Base-by-base conservation (phyloP, 2,888 invertebrate species). In the Drosophila gaucha region DNA sequence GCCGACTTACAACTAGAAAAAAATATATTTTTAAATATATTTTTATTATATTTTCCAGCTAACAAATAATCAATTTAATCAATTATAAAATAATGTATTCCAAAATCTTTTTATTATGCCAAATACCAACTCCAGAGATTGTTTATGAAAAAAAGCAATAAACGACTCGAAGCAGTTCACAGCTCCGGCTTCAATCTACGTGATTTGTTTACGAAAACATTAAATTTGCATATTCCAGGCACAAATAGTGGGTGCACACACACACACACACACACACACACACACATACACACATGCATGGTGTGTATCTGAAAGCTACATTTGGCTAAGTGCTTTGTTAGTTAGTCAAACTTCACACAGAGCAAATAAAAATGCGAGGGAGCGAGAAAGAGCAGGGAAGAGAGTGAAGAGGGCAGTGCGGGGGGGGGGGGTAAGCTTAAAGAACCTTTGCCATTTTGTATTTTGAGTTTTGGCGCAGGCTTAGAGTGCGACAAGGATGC, bases 381-480 rank as follows among this genome's bases (percentile, higher is more conserved):
- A 65, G 39, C 10, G 28, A 31, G 18, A 12, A 22, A 6, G 33
- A 38, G 38, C 6, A 1, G 9, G 20, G 41, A 18, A 8, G 24
- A 26, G 14, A 8, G 8, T 4, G 47, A 12, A 14, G 3, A 1
- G 14, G 28, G 14, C 1, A 12, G 6, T 6, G 2, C 2, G 28
- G 26, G 28, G 56, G n/a, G 16, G n/a, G 16, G 35, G 33, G 46
- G 46, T 31, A 20, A 46, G 31, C 36, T 31, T 10, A 10, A 12
- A 64, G 66, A 83, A 88, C 80, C 49, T 72, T 88, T 74, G 87
- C 87, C 87, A 80, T 88, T 85, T 77, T 76, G 80, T 71, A 59
- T 38, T 84, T 84, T 88, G 89, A 87, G 58, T 85, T 88, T 87
- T 85, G 85, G 82, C 82, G 66, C 68, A 78, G 85, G 67, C 78